These are phyloP conservation scores for Synaphobranchus kaupii DNA, from an alignment of 2,797 vertebrate species.

Conservation along the genomic window DNA sequence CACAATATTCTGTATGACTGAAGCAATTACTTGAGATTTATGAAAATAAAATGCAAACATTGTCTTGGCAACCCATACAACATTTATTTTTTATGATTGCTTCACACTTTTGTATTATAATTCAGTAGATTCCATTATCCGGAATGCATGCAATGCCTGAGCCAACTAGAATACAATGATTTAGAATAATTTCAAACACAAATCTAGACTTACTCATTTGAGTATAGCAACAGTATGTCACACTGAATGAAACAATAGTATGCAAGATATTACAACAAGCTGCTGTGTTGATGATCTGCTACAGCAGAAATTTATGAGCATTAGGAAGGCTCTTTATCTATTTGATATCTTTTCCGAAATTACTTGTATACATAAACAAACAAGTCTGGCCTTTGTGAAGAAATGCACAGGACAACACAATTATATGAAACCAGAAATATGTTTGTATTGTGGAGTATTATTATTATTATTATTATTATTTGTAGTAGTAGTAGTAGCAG, in stretches of 20 bases:
- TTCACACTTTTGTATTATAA: conserved; percentile 5
- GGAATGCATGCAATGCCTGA: neutral
- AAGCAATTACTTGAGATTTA: neutral
- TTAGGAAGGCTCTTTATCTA: neutral
- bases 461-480: neutral
- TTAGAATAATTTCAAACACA: neutral
- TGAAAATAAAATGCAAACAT: neutral
- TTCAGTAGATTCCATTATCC: neutral
- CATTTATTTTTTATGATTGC: neutral
- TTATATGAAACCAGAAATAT: neutral
- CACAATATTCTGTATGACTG: neutral
- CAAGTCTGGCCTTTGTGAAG: neutral
- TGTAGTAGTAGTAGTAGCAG: neutral
- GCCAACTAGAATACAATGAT: neutral
- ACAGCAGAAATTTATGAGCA: neutral
- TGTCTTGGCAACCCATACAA: neutral
- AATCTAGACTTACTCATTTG: neutral
- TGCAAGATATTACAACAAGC: conserved; percentile 3
- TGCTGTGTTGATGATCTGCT: neutral
- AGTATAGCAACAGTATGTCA: neutral
- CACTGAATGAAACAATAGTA: neutral
- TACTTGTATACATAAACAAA: neutral
- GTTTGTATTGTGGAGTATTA: neutral
- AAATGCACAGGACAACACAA: neutral
- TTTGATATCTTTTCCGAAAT: neutral